phyloP scores from a whole-genome alignment of 2,888 invertebrate genomes.

The Philaethria dido region DNA sequence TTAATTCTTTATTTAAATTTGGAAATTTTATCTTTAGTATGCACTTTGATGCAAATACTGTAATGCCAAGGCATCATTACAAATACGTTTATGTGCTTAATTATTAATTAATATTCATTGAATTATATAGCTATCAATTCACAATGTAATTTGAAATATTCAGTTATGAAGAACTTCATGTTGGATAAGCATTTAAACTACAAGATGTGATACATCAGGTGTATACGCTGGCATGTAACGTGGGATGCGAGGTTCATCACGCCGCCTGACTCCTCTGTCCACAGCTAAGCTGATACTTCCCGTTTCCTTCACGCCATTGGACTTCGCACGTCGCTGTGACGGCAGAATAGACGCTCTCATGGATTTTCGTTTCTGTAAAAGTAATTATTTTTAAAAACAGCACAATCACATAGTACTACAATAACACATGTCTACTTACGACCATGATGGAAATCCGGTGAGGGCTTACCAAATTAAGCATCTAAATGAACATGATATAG shows the following conservation, averaged over 20 bases:
- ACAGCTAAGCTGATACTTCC: conserved; percentile 92
- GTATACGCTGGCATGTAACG: conserved; percentile 90
- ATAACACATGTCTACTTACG: conserved; percentile 67
- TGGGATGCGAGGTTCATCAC: conserved; percentile 87
- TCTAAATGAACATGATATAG: conserved; percentile 66
- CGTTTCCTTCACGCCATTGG: conserved; percentile 91
- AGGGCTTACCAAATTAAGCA: conserved; percentile 57
- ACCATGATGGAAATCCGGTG: conserved; percentile 53
- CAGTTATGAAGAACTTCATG: background rate
- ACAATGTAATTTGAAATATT: background rate
- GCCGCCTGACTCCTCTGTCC: conserved; percentile 86
- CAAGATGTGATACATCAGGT: conserved; percentile 91
- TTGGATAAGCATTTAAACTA: conserved; percentile 79
- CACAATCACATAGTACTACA: conserved; percentile 33
- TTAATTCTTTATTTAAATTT: too few relatives aligned
- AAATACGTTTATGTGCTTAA: background rate
- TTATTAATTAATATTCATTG: background rate
- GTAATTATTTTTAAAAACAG: conserved; percentile 16
- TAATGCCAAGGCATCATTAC: background rate
- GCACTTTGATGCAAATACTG: background rate
- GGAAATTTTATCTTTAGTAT: background rate
- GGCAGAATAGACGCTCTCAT: conserved; percentile 90
- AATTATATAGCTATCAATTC: background rate
- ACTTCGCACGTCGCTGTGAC: conserved; percentile 90
- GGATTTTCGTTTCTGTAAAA: conserved; percentile 93